phyloP scores from a whole-genome alignment of 2,113 vertebrate species.

The Monarcha castaneiventris region DNA sequence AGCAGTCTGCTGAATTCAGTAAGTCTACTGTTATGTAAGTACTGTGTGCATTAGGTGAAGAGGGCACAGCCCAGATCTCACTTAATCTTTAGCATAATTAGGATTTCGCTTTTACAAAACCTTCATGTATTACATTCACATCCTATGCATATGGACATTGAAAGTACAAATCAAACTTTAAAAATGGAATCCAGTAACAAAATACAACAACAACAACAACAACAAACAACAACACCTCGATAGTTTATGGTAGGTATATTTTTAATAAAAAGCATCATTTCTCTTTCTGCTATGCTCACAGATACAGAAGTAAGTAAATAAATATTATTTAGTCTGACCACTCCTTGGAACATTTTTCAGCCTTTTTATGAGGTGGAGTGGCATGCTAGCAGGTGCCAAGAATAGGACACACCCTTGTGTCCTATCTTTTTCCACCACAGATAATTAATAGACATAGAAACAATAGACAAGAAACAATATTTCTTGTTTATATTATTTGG shows the following conservation, averaged over 20 bases:
- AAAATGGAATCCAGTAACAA: background rate
- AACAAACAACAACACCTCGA: background rate
- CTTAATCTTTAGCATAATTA: background rate
- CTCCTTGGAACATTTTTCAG: background rate
- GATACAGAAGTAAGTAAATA: background rate
- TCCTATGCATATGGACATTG: background rate
- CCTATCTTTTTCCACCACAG: background rate
- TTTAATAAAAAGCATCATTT: background rate
- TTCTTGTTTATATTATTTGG: background rate
- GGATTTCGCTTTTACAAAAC: background rate
- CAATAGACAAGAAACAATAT: too few relatives aligned
- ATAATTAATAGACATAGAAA: background rate
- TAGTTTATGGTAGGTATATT: background rate
- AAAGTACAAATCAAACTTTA: background rate
- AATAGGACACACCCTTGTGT: background rate
- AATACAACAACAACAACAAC: background rate
- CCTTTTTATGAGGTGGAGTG: background rate
- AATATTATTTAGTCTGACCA: background rate
- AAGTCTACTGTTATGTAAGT: background rate
- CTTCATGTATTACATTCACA: background rate
- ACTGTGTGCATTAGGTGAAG: background rate
- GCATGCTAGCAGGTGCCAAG: background rate
- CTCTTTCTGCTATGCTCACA: background rate
- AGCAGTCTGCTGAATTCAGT: background rate
- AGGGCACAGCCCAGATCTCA: background rate